Conservation (phyloP, 2,113 vertebrate species). For the Choloepus hoffmanni region DNA sequence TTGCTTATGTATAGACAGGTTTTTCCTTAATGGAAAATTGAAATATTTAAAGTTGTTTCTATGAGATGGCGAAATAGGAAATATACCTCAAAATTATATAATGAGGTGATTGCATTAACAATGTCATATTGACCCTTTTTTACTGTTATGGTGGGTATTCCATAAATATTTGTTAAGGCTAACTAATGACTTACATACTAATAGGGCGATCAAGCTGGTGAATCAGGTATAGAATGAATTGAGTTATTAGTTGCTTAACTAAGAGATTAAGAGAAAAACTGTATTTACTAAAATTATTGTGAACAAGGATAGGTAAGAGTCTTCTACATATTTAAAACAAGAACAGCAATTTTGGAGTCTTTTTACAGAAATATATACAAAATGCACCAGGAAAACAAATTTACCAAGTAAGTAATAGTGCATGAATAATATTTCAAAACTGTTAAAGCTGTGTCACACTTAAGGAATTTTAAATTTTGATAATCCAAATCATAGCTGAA, state of each 20-base stretch:
- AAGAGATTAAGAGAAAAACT: background rate
- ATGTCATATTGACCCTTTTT: background rate
- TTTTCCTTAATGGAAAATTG: background rate
- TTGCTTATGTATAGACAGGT: conserved; percentile 43
- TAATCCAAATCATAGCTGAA: background rate
- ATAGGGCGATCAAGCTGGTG: background rate
- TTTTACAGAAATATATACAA: background rate
- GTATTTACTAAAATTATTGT: conserved; percentile 5
- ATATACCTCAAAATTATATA: background rate
- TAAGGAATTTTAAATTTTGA: conserved; percentile 5
- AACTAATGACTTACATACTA: background rate
- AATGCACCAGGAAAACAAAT: background rate
- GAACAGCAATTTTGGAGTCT: background rate
- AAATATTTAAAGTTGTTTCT: conserved; percentile 45
- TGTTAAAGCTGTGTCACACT: background rate
- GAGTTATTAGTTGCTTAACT: background rate
- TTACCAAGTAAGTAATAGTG: background rate
- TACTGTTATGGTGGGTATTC: background rate
- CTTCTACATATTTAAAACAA: background rate
- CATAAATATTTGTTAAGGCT: background rate
- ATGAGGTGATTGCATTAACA: background rate
- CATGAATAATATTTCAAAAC: background rate
- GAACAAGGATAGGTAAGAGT: background rate
- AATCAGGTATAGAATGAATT: background rate
- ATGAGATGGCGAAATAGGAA: background rate